Evolutionary conservation across 2,113 vertebrate species (phyloP).

Genomic region (Thunnus maccoyii): DNA sequence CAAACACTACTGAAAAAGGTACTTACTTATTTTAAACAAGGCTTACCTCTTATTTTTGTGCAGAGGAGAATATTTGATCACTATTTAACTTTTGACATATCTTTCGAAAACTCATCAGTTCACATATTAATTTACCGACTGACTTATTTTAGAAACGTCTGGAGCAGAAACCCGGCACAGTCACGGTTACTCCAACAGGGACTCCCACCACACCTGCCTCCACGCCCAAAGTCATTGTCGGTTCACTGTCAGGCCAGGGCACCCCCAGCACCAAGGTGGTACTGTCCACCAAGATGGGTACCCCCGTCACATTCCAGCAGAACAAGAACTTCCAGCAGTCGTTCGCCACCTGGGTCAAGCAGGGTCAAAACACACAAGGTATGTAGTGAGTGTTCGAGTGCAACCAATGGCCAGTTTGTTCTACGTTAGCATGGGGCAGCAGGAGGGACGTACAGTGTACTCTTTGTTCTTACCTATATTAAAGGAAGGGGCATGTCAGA

Average conservation of each 20-base stretch:
- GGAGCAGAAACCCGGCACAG: conserved; percentile 91
- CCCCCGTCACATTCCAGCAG: conserved; percentile 98
- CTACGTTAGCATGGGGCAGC: too few species aligned
- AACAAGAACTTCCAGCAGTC: conserved; percentile 99
- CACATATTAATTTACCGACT: neutral
- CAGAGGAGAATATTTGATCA: too few species aligned
- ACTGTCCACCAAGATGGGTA: conserved; percentile 94
- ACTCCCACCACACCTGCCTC: conserved; percentile 84
- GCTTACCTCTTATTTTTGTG: too few species aligned
- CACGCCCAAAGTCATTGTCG: conserved; percentile 88
- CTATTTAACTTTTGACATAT: neutral
- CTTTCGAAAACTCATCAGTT: neutral
- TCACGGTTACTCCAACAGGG: conserved; percentile 82
- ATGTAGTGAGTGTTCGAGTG: conserved; percentile 42
- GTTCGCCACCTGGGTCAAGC: conserved; percentile 99
- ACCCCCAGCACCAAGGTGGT: conserved; percentile 94
- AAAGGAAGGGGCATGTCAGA: too few species aligned
- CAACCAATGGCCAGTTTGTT: neutral
- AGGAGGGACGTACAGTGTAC: too few species aligned
- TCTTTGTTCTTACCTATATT: too few species aligned
- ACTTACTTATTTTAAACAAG: too few species aligned
- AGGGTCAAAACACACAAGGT: conserved; percentile 96
- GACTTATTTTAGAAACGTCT: conserved; percentile 89
- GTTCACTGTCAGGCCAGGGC: conserved; percentile 86
- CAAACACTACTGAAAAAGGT: too few species aligned